Evolutionary conservation across 2,797 vertebrate genomes (phyloP).

Genomic region (Crenichthys baileyi): DNA sequence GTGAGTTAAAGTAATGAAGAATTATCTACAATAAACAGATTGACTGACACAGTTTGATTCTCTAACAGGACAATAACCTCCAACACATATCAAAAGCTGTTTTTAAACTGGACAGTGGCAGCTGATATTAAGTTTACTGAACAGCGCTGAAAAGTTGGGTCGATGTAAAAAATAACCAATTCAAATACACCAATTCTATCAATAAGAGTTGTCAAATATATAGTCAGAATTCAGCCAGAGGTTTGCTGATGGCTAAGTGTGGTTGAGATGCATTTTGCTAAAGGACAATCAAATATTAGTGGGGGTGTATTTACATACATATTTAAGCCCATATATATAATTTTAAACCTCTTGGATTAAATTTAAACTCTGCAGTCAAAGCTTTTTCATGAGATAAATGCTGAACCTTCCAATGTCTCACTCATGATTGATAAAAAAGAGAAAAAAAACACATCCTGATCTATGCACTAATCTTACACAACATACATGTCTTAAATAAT

Average conservation of each 20-base stretch:
- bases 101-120: no score
- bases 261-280: neutral
- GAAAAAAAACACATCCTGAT: conserved; percentile 18
- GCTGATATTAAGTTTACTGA: no score
- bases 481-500: conserved; percentile 46
- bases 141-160: neutral
- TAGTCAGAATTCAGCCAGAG: neutral
- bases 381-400: neutral
- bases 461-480: neutral
- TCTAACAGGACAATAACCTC: no score
- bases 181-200: neutral
- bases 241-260: neutral
- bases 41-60: no score
- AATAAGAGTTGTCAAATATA: neutral
- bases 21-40: no score
- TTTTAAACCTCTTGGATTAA: neutral
- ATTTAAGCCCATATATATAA: no score
- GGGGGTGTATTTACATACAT: neutral
- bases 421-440: conserved; percentile 67
- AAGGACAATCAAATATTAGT: neutral
- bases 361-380: neutral
- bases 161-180: neutral
- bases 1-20: no score
- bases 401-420: conserved; percentile 22
- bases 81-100: no score